Percentiles rank a stretch among this genome's conserved stretches.
Evolutionary conservation across 2,113 vertebrate species (phyloP).

Genomic region (Chaetodon auriga): DNA sequence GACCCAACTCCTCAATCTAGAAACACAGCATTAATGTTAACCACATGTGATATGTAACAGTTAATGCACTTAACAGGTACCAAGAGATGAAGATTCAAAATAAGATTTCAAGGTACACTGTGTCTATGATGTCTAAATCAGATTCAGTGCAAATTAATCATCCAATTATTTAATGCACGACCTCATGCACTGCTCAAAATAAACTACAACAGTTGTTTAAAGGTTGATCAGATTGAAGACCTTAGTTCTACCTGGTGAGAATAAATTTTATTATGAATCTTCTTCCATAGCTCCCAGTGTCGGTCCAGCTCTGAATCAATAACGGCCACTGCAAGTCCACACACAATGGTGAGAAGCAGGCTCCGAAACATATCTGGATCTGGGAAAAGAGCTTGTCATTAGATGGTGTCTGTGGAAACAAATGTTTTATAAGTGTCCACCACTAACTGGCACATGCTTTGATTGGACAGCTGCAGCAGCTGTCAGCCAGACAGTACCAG

Average conservation of each 20-base stretch:
- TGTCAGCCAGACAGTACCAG: background rate
- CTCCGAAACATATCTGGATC: constrained; percentile 51
- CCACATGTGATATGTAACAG: background rate
- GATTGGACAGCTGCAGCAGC: background rate
- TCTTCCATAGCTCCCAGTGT: constrained; percentile 87
- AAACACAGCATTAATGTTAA: background rate
- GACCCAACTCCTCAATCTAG: constrained; percentile 83
- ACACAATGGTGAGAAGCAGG: constrained; percentile 55
- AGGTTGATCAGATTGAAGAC: background rate
- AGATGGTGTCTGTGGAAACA: background rate
- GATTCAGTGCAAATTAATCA: background rate
- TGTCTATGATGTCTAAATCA: background rate
- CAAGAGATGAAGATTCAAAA: background rate
- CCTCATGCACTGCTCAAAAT: background rate
- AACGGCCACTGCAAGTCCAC: constrained; percentile 16
- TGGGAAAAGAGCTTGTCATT: background rate
- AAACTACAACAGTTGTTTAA: background rate
- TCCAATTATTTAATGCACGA: too few relatives aligned
- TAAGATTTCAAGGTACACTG: background rate
- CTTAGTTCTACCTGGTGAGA: constrained; percentile 45
- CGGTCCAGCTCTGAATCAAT: constrained; percentile 56
- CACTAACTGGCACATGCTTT: background rate
- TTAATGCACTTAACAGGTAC: background rate
- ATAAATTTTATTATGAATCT: constrained; percentile 77
- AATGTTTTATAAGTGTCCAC: background rate